Evolutionary conservation across 2,113 vertebrate genomes (phyloP).

Genomic region (Misgurnus mizolepis): DNA sequence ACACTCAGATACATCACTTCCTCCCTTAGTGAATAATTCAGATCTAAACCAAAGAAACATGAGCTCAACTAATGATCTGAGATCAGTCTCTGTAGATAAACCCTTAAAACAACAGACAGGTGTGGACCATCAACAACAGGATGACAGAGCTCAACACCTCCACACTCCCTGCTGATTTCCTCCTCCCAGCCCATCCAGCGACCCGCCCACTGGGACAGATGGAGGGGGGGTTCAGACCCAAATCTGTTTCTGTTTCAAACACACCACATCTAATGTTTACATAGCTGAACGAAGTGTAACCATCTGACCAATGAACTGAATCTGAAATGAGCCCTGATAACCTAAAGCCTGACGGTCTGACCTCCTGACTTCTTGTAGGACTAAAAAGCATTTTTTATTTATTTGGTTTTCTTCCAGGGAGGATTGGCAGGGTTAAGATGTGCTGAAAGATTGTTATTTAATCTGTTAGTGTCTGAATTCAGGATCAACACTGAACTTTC

Average conservation of each 20-base stretch:
- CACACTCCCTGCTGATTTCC: slow-evolving; percentile 67
- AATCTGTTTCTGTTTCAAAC: slow-evolving; percentile 38
- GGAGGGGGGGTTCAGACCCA: slow-evolving; percentile 4
- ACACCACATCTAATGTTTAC: slow-evolving; percentile 45
- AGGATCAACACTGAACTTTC: slow-evolving; percentile 24
- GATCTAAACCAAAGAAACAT: neutral
- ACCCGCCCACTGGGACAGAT: slow-evolving; percentile 29
- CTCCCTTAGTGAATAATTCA: neutral
- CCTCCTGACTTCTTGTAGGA: slow-evolving; percentile 1
- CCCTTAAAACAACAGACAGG: slow-evolving; percentile 66
- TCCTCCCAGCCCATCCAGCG: slow-evolving; percentile 60
- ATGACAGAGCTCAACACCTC: slow-evolving; percentile 71
- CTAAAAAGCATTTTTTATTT: slow-evolving; percentile 1
- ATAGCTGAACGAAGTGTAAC: slow-evolving; percentile 50
- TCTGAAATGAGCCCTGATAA: slow-evolving; percentile 39
- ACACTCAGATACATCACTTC: neutral
- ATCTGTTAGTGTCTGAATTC: slow-evolving; percentile 23
- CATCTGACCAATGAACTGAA: slow-evolving; percentile 2
- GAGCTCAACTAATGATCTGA: neutral
- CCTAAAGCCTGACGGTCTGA: slow-evolving; percentile 12
- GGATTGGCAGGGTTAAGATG: neutral
- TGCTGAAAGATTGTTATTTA: slow-evolving; percentile 17
- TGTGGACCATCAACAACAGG: slow-evolving; percentile 75
- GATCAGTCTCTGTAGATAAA: slow-evolving; percentile 6
- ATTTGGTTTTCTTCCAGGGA: slow-evolving; percentile 15